A percentile compares a stretch with the other conserved stretches of the same genome.
These are phyloP conservation scores for Microcebus jonahi DNA, from an alignment of 2,113 vertebrate genomes.

Conservation along the genomic window DNA sequence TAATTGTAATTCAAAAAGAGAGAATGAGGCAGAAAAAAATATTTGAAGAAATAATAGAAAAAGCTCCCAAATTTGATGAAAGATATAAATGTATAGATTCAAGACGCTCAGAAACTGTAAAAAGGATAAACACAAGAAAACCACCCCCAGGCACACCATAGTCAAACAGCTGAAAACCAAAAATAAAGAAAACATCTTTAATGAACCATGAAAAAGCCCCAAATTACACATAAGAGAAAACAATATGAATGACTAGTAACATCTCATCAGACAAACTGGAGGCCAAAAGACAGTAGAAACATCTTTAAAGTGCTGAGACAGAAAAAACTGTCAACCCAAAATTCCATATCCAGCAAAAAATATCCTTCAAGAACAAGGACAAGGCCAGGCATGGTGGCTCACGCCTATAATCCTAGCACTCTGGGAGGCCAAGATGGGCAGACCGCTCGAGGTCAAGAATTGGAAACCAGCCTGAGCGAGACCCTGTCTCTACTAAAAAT, in stretches of 20 bases:
- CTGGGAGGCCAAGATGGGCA: no score
- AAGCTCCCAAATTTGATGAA: background rate
- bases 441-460: no score
- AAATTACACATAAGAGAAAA: background rate
- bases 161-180: background rate
- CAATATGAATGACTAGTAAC: background rate
- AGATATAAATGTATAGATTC: background rate
- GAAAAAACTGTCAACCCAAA: background rate
- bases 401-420: no score
- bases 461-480: no score
- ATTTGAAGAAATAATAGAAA: conserved; percentile 7
- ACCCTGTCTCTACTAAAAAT: no score
- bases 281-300: background rate
- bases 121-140: background rate
- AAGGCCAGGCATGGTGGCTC: background rate
- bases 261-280: background rate
- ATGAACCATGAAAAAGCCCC: background rate
- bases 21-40: background rate
- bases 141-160: background rate
- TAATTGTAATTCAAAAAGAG: background rate
- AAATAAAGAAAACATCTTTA: background rate
- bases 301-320: background rate
- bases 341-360: conserved; percentile 1
- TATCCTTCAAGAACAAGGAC: background rate
- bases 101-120: background rate